Percentiles rank a stretch among this genome's conserved stretches.
Evolutionary conservation across 2,888 invertebrate genomes (phyloP).

Genomic region (Perizoma affinitatum): DNA sequence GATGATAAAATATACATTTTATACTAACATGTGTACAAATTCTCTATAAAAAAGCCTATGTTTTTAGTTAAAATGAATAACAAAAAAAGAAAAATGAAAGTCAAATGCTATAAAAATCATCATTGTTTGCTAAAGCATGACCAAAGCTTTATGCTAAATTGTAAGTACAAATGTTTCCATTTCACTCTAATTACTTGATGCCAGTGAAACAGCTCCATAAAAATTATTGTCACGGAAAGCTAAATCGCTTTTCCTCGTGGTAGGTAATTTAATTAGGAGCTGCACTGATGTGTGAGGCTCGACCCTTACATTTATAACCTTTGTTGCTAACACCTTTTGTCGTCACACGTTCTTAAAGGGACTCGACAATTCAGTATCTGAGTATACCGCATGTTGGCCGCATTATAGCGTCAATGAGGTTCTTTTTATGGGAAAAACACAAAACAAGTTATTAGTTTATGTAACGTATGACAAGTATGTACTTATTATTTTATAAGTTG

Average conservation of each 20-base stretch:
- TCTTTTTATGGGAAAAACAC: not conserved
- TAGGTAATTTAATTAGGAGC: conserved; percentile 21
- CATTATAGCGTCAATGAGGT: conserved; percentile 14
- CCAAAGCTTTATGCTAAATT: not conserved
- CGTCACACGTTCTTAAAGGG: conserved; percentile 8
- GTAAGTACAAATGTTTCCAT: conserved; percentile 4
- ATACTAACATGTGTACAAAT: too few relatives aligned
- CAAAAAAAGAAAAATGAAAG: too few relatives aligned
- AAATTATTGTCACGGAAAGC: conserved; percentile 16
- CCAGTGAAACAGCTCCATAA: conserved; percentile 15
- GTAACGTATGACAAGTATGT: too few relatives aligned
- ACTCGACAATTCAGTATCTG: conserved; percentile 7
- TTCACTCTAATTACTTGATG: conserved; percentile 1
- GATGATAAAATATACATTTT: too few relatives aligned
- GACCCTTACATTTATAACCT: conserved; percentile 16
- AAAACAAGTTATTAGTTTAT: not conserved
- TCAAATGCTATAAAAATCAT: too few relatives aligned
- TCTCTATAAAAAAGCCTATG: too few relatives aligned
- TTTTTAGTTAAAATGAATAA: too few relatives aligned
- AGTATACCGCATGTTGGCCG: conserved; percentile 8
- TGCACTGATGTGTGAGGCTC: conserved; percentile 24
- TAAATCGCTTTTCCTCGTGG: conserved; percentile 6
- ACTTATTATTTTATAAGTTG: too few relatives aligned
- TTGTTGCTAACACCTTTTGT: conserved; percentile 12
- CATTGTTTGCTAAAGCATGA: too few relatives aligned